Evolutionary conservation across 2,888 invertebrate genomes (phyloP), one percentile per base, ranked within the genome.

Genomic region (Pandemis cinnamomeana): DNA sequence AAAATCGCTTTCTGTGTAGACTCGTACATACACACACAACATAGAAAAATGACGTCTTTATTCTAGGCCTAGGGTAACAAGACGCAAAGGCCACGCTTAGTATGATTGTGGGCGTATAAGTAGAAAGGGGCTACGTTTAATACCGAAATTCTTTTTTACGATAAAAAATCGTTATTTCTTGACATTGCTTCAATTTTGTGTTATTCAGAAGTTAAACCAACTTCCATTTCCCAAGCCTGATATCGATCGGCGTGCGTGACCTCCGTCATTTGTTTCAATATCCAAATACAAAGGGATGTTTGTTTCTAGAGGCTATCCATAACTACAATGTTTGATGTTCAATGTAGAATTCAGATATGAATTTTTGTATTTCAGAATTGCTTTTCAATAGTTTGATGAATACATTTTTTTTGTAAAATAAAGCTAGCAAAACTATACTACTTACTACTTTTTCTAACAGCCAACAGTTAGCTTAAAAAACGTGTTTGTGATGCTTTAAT

Each of bases 221-320:
- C 55, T 36, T 61, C 15, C 51, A 42, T 48, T 64, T 27, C 46
- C 46, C 11, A 13, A 10, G 48, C 61, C 13, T n/a, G 61, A 5
- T 7, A 64, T 64, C 67, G 53, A 72, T 72, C 55, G 62, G 7
- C 51, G 46, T 63, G 72, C 46, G 67, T 72, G 67, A 63, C 72
- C 46, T 36, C 55, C 10, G 55, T 44, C 72, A 63, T 67, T 72
- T 68, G 44, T 72, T 72, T 62, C 67, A 68, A 72, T 68, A 68
- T 68, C 36, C n/a, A 71, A 61, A 42, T 67, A 27, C 67, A 42
- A 41, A 51, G 44, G 11, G n/a, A 51, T 36, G 36, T 41, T 48
- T 68, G 68, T 46, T 42, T 60, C 58, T 58, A 64, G 46, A 27
- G 46, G 41, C 60, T 27, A 61, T 46, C 36, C 6, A 44, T 44